Evolutionary conservation across 2,113 vertebrate genomes (phyloP).

Genomic region (Calonectris borealis): DNA sequence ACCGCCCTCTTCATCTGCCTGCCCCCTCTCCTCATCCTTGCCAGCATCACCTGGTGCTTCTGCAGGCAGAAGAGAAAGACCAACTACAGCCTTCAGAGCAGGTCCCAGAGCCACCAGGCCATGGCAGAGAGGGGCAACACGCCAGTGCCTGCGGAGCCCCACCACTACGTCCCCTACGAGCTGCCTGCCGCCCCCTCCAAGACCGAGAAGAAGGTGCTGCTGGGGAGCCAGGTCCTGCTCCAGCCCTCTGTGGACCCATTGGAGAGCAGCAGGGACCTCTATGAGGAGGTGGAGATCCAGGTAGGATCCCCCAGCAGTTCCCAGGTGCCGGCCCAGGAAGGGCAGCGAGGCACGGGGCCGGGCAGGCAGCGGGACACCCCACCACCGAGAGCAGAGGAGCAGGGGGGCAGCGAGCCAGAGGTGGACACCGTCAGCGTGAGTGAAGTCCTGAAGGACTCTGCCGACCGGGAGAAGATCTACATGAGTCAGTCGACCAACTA

Average conservation of each 20-base stretch:
- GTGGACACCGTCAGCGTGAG: slow-evolving; percentile 82
- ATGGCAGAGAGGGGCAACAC: slow-evolving; percentile 26
- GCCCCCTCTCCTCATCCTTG: slow-evolving; percentile 74
- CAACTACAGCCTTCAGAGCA: slow-evolving; percentile 46
- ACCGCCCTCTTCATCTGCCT: slow-evolving; percentile 84
- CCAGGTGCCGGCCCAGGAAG: neutral
- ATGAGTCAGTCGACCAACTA: slow-evolving; percentile 86
- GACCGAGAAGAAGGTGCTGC: slow-evolving; percentile 57
- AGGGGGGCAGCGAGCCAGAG: slow-evolving; percentile 65
- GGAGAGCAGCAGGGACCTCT: slow-evolving; percentile 81
- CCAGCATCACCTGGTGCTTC: slow-evolving; percentile 80
- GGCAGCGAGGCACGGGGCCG: neutral
- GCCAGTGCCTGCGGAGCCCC: slow-evolving; percentile 27
- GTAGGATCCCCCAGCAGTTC: slow-evolving; percentile 72
- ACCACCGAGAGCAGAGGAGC: neutral
- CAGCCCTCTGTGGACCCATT: slow-evolving; percentile 69
- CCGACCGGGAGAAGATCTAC: slow-evolving; percentile 86
- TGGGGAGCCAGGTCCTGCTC: slow-evolving; percentile 76
- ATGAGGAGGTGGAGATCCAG: slow-evolving; percentile 85
- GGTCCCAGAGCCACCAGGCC: slow-evolving; percentile 45
- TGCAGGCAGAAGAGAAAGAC: slow-evolving; percentile 76
- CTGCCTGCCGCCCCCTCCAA: neutral
- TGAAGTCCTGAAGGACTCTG: slow-evolving; percentile 87
- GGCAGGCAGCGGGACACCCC: neutral
- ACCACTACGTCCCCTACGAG: slow-evolving; percentile 36